phyloP scores from a whole-genome alignment of 2,113 vertebrate genomes.

The Tylochromis polylepis region DNA sequence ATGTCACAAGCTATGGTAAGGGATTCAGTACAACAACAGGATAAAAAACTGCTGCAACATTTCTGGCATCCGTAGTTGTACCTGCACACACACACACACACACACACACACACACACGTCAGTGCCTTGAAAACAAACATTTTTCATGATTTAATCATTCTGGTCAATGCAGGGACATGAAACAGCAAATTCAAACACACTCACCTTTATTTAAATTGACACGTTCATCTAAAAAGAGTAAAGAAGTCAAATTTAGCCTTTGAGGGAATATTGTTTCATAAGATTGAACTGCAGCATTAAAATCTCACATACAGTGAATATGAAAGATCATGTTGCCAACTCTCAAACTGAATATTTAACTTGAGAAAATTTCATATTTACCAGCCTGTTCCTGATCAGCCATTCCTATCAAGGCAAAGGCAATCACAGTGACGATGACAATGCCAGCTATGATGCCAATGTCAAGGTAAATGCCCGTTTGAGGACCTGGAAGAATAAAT shows the following conservation, averaged over 20 bases:
- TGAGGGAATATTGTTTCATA: not conserved
- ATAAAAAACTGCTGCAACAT: no score
- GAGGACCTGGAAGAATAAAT: not conserved
- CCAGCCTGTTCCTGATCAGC: not conserved
- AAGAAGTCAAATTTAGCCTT: not conserved
- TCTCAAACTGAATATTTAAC: not conserved
- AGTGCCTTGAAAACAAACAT: not conserved
- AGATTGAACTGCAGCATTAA: not conserved
- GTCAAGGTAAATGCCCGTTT: not conserved
- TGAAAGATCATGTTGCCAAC: not conserved
- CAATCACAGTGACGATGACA: not conserved
- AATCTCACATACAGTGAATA: not conserved
- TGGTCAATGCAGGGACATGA: not conserved
- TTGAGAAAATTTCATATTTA: accelerated
- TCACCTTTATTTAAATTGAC: not conserved
- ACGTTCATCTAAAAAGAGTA: not conserved
- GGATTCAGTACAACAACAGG: no score
- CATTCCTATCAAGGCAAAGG: not conserved
- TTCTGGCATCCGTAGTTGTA: no score
- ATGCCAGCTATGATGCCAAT: not conserved
- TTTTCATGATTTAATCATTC: accelerated
- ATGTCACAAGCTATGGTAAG: no score
- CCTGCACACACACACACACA: not conserved
- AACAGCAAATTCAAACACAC: not conserved
- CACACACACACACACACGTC: not conserved